A percentile compares a stretch with the other conserved stretches of the same genome.
phyloP scores from a whole-genome alignment of 2,888 invertebrate species.

The Eupithecia centaureata region DNA sequence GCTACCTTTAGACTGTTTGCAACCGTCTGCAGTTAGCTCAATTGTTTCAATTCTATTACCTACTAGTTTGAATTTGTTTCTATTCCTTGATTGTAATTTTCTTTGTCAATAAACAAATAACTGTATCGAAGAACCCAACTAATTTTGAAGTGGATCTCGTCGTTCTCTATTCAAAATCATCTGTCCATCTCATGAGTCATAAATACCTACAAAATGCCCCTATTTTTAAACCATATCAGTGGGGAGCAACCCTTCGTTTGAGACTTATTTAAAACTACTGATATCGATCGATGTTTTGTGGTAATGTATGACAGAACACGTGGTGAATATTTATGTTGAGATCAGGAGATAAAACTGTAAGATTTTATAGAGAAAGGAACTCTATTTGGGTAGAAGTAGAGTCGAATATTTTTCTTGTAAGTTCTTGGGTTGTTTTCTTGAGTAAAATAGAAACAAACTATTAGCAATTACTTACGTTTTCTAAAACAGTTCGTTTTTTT shows the following conservation, averaged over 20 bases:
- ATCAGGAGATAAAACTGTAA: not conserved
- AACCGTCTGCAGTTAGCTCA: no score
- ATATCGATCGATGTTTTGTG: slow-evolving; percentile 61
- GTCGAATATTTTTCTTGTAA: not conserved
- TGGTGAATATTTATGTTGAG: slow-evolving; percentile 20
- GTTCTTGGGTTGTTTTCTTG: not conserved
- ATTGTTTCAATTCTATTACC: no score
- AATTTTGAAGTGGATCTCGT: not conserved
- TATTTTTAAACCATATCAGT: slow-evolving; percentile 46
- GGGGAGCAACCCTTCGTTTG: slow-evolving; percentile 72
- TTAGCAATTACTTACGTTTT: not conserved
- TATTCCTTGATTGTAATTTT: no score
- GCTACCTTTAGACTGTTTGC: no score
- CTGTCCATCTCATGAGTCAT: slow-evolving; percentile 41
- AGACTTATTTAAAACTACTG: slow-evolving; percentile 73
- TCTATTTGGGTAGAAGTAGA: not conserved
- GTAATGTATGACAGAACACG: slow-evolving; percentile 31
- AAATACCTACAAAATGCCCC: slow-evolving; percentile 46
- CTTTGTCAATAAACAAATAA: not conserved
- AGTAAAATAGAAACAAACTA: not conserved
- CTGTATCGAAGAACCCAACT: not conserved
- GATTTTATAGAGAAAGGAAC: not conserved
- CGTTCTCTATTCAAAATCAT: slow-evolving; percentile 18
- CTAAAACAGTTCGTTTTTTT: not conserved
- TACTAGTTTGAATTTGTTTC: no score